Evolutionary conservation across 2,888 invertebrate species (phyloP).

Genomic region (Pandemis heparana): DNA sequence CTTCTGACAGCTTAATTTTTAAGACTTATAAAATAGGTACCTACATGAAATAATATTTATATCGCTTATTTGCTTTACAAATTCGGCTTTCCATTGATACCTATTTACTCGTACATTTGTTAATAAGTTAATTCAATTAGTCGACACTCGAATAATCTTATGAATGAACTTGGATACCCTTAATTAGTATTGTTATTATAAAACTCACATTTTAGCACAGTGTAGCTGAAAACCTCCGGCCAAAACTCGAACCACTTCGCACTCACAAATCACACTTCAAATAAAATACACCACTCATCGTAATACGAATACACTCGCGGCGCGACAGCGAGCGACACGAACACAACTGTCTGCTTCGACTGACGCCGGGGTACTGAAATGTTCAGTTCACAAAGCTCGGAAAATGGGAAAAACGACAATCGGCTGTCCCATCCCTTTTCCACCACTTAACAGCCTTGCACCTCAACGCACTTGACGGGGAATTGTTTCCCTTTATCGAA

Average conservation of each 20-base stretch:
- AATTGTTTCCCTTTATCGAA: constrained; percentile 36
- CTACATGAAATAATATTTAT: background rate
- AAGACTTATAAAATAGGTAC: too few species aligned
- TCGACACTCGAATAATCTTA: background rate
- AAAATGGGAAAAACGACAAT: constrained; percentile 57
- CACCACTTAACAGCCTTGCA: constrained; percentile 42
- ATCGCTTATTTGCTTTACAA: background rate
- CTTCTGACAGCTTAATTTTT: too few species aligned
- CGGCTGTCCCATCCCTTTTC: constrained; percentile 49
- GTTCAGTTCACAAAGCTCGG: constrained; percentile 46
- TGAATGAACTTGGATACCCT: constrained; percentile 11
- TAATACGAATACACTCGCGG: constrained; percentile 67
- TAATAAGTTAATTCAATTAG: background rate
- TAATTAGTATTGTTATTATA: constrained; percentile 14
- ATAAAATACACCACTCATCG: constrained; percentile 70
- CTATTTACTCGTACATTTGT: background rate
- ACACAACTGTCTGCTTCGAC: constrained; percentile 66
- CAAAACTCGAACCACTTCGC: constrained; percentile 55
- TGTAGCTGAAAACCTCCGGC: constrained; percentile 45
- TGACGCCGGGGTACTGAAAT: constrained; percentile 73
- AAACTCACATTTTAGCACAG: constrained; percentile 62
- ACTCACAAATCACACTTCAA: constrained; percentile 68
- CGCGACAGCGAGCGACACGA: constrained; percentile 53
- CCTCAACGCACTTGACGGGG: constrained; percentile 36
- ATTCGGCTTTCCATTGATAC: background rate